Evolutionary conservation across 2,888 invertebrate species (phyloP).

Genomic region (Archips xylosteana): DNA sequence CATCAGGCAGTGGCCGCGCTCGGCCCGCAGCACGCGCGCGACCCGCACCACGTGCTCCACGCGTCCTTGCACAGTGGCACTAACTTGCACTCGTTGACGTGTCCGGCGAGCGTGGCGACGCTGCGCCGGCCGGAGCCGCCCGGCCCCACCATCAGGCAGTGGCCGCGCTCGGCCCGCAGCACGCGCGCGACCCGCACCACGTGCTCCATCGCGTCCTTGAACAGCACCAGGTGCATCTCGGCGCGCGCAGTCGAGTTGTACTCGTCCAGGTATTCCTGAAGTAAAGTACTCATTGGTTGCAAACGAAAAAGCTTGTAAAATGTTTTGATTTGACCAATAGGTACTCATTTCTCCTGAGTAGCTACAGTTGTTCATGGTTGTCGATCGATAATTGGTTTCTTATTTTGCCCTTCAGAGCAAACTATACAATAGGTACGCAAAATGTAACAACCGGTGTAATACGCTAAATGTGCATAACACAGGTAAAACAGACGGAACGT

Average conservation of each 20-base stretch:
- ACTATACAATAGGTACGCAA: no score
- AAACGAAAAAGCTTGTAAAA: no score
- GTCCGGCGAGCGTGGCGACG: conserved; percentile 93
- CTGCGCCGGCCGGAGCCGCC: conserved; percentile 97
- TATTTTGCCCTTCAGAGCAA: no score
- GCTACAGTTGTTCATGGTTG: no score
- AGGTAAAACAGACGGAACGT: no score
- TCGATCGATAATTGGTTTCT: no score
- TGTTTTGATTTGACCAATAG: no score
- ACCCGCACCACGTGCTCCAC: conserved; percentile 95
- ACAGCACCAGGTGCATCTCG: conserved; percentile 94
- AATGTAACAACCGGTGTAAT: no score
- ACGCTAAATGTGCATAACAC: no score
- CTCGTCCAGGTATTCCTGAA: conserved; percentile 93
- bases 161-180: conserved; percentile 94
- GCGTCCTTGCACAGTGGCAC: conserved; percentile 93
- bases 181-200: conserved; percentile 94
- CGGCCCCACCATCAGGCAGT: conserved; percentile 94
- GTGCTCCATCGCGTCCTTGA: conserved; percentile 96
- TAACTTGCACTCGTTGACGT: conserved; percentile 93
- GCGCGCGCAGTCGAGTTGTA: conserved; percentile 91
- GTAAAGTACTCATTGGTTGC: no score
- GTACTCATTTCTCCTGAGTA: no score
- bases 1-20: conserved; percentile 94
- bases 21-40: conserved; percentile 93